phyloP scores from a whole-genome alignment of 2,888 invertebrate genomes.

The Criorhina ranunculi region DNA sequence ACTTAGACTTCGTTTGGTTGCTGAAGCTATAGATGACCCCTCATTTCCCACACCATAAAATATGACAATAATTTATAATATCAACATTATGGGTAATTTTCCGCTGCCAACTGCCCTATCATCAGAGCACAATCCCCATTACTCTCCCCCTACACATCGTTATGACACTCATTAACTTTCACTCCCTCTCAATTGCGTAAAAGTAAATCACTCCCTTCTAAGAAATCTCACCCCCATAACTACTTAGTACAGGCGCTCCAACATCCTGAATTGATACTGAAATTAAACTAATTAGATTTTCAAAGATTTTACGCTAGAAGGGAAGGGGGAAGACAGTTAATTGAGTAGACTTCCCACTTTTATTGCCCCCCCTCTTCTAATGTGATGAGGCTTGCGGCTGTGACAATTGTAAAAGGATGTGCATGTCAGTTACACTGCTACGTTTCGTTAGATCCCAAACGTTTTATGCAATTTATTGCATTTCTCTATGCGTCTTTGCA shows the following conservation, averaged over 20 bases:
- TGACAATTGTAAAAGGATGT: constrained; percentile 4
- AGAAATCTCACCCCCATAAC: constrained; percentile 11
- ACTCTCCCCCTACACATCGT: constrained; percentile 1
- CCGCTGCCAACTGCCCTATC: background rate
- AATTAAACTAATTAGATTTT: constrained; percentile 28
- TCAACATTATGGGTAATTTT: background rate
- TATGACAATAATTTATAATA: background rate
- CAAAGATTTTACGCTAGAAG: constrained; percentile 8
- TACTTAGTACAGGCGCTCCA: background rate
- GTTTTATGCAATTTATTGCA: background rate
- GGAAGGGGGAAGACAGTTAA: background rate
- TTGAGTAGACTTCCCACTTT: constrained; percentile 8
- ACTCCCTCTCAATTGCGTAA: constrained; percentile 1
- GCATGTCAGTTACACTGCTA: background rate
- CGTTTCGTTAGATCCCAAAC: background rate
- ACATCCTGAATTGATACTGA: constrained; percentile 6
- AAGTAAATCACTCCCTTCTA: constrained; percentile 4
- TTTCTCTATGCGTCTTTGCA: background rate
- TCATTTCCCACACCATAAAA: background rate
- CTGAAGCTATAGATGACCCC: background rate
- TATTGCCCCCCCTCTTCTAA: background rate
- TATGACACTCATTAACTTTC: constrained; percentile 9
- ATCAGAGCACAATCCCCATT: background rate
- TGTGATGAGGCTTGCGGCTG: background rate
- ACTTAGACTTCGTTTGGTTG: background rate